Base-by-base conservation (phyloP, 2,113 vertebrate species). In the Oostethus manadensis region DNA sequence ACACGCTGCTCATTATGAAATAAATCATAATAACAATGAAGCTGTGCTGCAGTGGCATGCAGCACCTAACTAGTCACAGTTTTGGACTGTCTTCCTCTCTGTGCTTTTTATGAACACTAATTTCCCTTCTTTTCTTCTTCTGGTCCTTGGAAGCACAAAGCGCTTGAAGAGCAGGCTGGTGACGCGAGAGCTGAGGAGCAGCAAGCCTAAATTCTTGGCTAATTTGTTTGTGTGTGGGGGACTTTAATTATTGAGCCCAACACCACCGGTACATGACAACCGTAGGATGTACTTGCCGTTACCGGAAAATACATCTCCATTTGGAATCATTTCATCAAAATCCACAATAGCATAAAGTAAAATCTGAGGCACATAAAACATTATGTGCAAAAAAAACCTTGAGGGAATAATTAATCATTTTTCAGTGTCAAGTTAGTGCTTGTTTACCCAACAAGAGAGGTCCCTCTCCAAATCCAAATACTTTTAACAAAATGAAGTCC, bases 1-100 rank as follows among this genome's bases (percentile, higher is more conserved):
- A 70, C 66, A 66, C 13, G 35, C 50, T 70, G 71, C 78, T 86
- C 87, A 87, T 86, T 88, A 85, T 74, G 84, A 87, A 84, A 79
- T 68, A 80, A 87, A 87, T 85, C 80, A 72, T 66, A 85, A 86
- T 73, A 88, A 87, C 83, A 87, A 84, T 77, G 71, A 85, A 69
- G 54, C 68, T 56, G 38, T 66, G 71, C 78, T 60, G 60, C 75
- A 71, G 62, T 77, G 60, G 73, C 66, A 70, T 65, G 65, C 78
- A 77, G 69, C 81, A 79, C 74, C 74, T 74, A 72, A 59, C 29
- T 38, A 35, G 44, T 60, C 3, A 13, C 13, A 4, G 49, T 17
- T 35, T 21, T 49, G 43, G 67, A 68, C 43, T 62, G 14, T 57
- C 64, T 59, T 46, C 29, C 29, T 33, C 7, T 33, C 45, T 56